Percentiles rank a stretch among this genome's conserved stretches.
phyloP scores from a whole-genome alignment of 2,797 vertebrate species.

The Oryzias dopingdopingensis region DNA sequence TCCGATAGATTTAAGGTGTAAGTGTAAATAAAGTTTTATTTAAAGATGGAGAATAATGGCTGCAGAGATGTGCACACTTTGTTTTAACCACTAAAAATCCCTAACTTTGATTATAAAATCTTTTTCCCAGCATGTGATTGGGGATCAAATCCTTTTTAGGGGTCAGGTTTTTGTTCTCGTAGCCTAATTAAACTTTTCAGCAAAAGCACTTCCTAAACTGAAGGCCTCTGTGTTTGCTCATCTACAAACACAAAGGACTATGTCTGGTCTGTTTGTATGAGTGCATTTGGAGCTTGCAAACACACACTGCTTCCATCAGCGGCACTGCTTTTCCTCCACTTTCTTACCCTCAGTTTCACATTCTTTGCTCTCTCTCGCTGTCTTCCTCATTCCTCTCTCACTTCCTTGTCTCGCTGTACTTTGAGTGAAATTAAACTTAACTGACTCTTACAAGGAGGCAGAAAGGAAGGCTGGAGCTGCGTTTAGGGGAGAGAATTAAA shows the following conservation, averaged over 20 bases:
- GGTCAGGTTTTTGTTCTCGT: slow-evolving; percentile 18
- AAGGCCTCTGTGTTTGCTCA: slow-evolving; percentile 3
- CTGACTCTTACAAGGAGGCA: slow-evolving; percentile 23
- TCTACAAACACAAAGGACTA: not conserved
- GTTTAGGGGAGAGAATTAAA: slow-evolving; percentile 20
- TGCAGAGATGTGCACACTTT: slow-evolving; percentile 17
- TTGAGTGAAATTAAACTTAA: slow-evolving; percentile 44
- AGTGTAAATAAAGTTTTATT: slow-evolving; percentile 10
- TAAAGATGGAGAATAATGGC: not conserved
- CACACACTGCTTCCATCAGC: not conserved
- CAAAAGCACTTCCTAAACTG: not conserved
- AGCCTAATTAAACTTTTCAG: slow-evolving; percentile 6
- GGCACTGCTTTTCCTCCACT: not conserved
- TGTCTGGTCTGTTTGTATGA: slow-evolving; percentile 3
- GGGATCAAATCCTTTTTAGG: slow-evolving; percentile 4
- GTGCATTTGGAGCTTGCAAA: not conserved
- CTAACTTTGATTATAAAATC: slow-evolving; percentile 4
- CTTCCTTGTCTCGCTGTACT: slow-evolving; percentile 43
- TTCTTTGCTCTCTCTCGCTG: slow-evolving; percentile 47
- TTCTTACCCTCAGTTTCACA: slow-evolving; percentile 16
- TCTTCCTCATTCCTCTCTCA: slow-evolving; percentile 56
- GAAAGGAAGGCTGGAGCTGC: not conserved
- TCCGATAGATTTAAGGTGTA: too few species aligned
- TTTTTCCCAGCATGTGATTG: slow-evolving; percentile 31
- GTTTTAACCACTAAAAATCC: slow-evolving; percentile 25